Evolutionary conservation across 2,113 vertebrate species (phyloP).

Genomic region (Clarias magur): DNA sequence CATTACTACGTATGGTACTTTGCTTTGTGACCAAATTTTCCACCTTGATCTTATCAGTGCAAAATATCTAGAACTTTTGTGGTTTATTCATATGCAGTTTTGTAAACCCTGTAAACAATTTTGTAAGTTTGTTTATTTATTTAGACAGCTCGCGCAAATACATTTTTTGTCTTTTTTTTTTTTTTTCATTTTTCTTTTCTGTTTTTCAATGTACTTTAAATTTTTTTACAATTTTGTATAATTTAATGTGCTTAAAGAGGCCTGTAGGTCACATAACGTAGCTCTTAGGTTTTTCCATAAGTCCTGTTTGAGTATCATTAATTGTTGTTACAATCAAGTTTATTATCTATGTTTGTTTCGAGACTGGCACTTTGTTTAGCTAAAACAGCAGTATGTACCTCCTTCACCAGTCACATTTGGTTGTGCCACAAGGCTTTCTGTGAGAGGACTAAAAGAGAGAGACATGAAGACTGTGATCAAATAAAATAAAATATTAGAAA

Average conservation of each 20-base stretch:
- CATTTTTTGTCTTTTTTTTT: too few species aligned
- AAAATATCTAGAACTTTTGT: neutral
- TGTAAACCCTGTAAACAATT: neutral
- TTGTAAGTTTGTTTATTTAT: too few species aligned
- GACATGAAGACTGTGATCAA: neutral
- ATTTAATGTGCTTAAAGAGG: neutral
- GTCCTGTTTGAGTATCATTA: too few species aligned
- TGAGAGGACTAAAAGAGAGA: neutral
- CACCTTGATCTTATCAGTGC: neutral
- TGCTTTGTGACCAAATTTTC: neutral
- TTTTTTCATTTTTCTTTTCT: too few species aligned
- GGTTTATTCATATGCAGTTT: neutral
- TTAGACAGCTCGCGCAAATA: too few species aligned
- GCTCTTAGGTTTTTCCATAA: neutral
- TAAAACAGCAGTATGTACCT: neutral
- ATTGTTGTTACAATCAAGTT: neutral
- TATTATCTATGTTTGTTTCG: neutral
- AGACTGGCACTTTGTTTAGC: neutral
- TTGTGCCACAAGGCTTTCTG: neutral
- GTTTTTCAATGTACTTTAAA: too few species aligned
- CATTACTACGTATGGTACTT: neutral
- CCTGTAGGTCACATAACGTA: neutral
- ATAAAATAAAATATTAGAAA: neutral
- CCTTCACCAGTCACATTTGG: neutral
- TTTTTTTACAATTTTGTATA: too few species aligned